Evolutionary conservation across 2,888 invertebrate species (phyloP).

Genomic region (Herminia tarsipennalis): DNA sequence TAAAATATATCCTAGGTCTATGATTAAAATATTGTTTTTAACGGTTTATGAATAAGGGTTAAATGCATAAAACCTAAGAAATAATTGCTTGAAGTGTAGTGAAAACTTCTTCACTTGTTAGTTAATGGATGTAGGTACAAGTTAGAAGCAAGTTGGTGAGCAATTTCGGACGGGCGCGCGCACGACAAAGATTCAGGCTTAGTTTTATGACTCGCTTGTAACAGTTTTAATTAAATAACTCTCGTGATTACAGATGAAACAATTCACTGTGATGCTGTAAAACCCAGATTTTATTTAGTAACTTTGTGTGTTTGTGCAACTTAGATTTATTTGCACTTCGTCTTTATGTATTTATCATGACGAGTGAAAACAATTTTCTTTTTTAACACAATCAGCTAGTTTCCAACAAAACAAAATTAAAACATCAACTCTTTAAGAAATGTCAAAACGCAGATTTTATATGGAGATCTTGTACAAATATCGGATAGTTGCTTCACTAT

Average conservation of each 20-base stretch:
- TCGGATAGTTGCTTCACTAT: too few species aligned
- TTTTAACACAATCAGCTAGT: too few species aligned
- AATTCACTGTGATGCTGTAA: constrained; percentile 47
- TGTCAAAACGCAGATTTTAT: too few species aligned
- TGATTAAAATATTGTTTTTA: too few species aligned
- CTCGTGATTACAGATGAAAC: constrained; percentile 53
- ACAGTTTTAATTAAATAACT: constrained; percentile 67
- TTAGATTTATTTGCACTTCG: constrained; percentile 14
- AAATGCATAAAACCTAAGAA: constrained; percentile 39
- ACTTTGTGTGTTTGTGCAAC: constrained; percentile 20
- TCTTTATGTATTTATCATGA: too few species aligned
- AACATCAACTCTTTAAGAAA: too few species aligned
- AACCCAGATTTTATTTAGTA: constrained; percentile 29
- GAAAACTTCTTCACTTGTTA: constrained; percentile 61
- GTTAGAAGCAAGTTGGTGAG: constrained; percentile 54
- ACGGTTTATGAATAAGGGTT: too few species aligned
- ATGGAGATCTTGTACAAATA: too few species aligned
- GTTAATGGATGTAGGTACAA: constrained; percentile 56
- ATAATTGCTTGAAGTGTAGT: constrained; percentile 58
- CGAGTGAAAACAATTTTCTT: too few species aligned
- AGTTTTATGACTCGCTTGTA: constrained; percentile 65
- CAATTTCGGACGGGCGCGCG: constrained; percentile 53
- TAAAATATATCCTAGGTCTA: too few species aligned
- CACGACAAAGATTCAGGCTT: constrained; percentile 61
- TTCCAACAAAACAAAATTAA: too few species aligned